Evolutionary conservation across 1,140 invertebrate species (phyloP).

Genomic region (Ceratosolen solmsi): DNA sequence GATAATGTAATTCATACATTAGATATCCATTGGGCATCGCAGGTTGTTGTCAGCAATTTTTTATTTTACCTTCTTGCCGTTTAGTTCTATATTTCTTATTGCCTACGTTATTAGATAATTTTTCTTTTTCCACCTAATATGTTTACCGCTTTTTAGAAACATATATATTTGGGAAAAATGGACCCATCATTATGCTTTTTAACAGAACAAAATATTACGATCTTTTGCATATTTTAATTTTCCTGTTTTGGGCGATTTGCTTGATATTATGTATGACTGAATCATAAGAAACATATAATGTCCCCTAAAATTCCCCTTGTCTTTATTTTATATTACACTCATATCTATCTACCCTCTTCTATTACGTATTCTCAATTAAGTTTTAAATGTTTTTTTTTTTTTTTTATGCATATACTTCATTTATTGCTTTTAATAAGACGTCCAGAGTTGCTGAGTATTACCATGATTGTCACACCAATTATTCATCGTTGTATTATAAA

Average conservation of each 20-base stretch:
- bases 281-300: constrained; percentile 17
- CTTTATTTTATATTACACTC: not conserved
- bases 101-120: not conserved
- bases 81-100: no score
- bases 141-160: constrained; percentile 14
- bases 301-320: not conserved
- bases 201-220: constrained; percentile 37
- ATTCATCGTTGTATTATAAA: not conserved
- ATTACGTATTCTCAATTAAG: no score
- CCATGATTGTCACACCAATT: no score
- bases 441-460: no score
- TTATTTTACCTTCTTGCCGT: no score
- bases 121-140: not conserved
- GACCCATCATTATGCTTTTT: constrained; percentile 57
- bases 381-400: no score
- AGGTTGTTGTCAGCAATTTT: constrained; percentile 22
- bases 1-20: constrained; percentile 52
- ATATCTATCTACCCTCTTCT: no score
- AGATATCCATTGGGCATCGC: constrained; percentile 66
- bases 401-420: no score
- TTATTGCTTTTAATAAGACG: no score
- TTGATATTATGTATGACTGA: not conserved
- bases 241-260: not conserved
- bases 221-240: not conserved
- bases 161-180: constrained; percentile 62